Base-by-base conservation (phyloP, 2,113 vertebrate genomes). In the Dipodomys merriami region DNA sequence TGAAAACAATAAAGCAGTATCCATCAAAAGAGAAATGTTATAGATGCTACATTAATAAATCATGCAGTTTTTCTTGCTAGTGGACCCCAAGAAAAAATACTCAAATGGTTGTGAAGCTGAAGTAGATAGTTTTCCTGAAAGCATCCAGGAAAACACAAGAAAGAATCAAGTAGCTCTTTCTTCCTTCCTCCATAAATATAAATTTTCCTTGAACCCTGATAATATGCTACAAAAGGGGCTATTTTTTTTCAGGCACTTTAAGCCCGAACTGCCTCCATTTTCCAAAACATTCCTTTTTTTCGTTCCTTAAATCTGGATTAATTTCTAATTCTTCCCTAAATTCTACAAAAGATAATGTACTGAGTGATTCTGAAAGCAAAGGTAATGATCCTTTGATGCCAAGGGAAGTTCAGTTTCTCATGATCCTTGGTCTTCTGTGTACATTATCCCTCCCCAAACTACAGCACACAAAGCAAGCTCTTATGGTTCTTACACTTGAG, bases 21-120 rank as follows among this genome's bases (percentile, higher is more conserved):
- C 19, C 27, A 44, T 9, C 80, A 81, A 76, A 20, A 46, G 20
- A 77, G 29, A 60, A 35, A 25, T 0, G 79, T 79, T 46, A 33
- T 7, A 67, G 23, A 7, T 6, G 25, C 53, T 44, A 49, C 0
- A 44, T 83, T 82, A 19, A 53, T 69, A 7, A 91, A 90, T 82
- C 69, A 88, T 11, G 12, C 4, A 23, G 0, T 27, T 67, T 94
- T 76, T 76, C 71, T 85, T 85, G 30, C 62, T 69, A 62, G 35
- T 73, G 71, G 94, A 90, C 12, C 2, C 22, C 69, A 79, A 86
- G 62, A 39, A 77, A 90, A 82, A 30, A 78, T 88, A 69, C 33
- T 5, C 77, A 88, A 95, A 67, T 72, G 18, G 62, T 46, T 22
- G 1, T 46, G 33, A 86, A 49, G 29, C 10, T 68, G 6, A 64